Percentiles rank a stretch among this genome's conserved stretches.
phyloP scores from a whole-genome alignment of 2,113 vertebrate species.

The Alexandromys fortis region DNA sequence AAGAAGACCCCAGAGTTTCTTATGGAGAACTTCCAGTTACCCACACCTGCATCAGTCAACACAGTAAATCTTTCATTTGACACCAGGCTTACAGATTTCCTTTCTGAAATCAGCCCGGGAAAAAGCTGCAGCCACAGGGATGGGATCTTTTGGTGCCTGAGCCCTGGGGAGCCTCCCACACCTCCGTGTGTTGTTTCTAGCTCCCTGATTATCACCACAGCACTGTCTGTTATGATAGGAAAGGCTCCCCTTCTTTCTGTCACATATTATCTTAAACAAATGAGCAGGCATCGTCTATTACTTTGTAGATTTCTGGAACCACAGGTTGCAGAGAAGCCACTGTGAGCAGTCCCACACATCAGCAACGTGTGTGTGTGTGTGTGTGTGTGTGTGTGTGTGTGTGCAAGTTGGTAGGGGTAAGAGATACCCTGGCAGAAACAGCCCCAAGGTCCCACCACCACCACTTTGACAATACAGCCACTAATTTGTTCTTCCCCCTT shows the following conservation, averaged over 20 bases:
- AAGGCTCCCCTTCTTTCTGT: not conserved
- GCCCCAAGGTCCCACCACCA: not conserved
- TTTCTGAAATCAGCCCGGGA: not conserved
- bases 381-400: accelerated
- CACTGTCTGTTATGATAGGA: not conserved
- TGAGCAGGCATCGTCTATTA: not conserved
- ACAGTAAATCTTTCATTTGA: constrained; percentile 20
- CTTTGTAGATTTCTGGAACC: not conserved
- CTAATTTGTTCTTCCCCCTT: not conserved
- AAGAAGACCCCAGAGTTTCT: constrained; percentile 12
- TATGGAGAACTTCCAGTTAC: not conserved
- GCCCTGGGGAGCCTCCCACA: not conserved
- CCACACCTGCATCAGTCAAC: constrained; percentile 6
- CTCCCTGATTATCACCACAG: not conserved
- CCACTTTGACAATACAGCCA: not conserved
- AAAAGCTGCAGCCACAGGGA: not conserved
- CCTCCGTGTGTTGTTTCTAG: not conserved
- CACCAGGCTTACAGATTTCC: not conserved
- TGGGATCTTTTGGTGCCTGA: not conserved
- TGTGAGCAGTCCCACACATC: not conserved
- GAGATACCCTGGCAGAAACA: not conserved
- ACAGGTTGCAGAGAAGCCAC: not conserved
- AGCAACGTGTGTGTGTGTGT: not conserved
- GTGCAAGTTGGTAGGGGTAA: not conserved
- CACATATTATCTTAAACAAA: not conserved